Evolutionary conservation across 2,888 invertebrate species (phyloP).

Genomic region (Mechanitis messenoides): DNA sequence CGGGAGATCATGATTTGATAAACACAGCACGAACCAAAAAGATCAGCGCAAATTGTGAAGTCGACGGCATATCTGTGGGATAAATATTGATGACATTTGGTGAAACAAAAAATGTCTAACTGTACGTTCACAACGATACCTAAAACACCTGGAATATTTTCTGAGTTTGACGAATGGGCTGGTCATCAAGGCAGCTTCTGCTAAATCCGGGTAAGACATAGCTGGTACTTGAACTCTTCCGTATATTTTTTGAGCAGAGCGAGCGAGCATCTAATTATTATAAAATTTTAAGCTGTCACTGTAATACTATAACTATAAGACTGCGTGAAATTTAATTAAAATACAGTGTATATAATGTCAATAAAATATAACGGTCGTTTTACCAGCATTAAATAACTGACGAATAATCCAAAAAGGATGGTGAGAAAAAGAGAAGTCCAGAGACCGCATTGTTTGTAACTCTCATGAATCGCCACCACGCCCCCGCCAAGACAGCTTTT

Average conservation of each 20-base stretch:
- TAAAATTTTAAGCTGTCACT: not conserved
- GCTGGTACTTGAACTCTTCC: constrained; percentile 37
- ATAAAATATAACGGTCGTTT: not conserved
- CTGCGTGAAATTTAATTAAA: not conserved
- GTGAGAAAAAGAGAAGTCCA: constrained; percentile 42
- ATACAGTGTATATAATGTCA: no score
- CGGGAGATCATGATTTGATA: constrained; percentile 42
- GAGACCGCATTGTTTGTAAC: constrained; percentile 44
- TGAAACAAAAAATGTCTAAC: not conserved
- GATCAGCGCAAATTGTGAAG: constrained; percentile 36
- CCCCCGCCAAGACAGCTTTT: constrained; percentile 52
- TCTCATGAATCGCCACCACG: constrained; percentile 45
- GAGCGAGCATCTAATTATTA: constrained; percentile 38
- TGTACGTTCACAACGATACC: constrained; percentile 32
- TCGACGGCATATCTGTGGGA: constrained; percentile 40
- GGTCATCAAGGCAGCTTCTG: constrained; percentile 38
- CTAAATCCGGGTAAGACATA: constrained; percentile 50
- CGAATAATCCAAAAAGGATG: constrained; percentile 35
- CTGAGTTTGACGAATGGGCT: constrained; percentile 38
- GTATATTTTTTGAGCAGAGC: constrained; percentile 49
- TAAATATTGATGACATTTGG: not conserved
- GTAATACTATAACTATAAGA: not conserved
- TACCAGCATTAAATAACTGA: constrained; percentile 41
- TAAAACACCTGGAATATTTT: constrained; percentile 35
- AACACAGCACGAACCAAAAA: constrained; percentile 46